A percentile compares a stretch with the other conserved stretches of the same genome.
Conservation (phyloP, 2,113 vertebrate genomes). For the Paracanthobrama guichenoti region DNA sequence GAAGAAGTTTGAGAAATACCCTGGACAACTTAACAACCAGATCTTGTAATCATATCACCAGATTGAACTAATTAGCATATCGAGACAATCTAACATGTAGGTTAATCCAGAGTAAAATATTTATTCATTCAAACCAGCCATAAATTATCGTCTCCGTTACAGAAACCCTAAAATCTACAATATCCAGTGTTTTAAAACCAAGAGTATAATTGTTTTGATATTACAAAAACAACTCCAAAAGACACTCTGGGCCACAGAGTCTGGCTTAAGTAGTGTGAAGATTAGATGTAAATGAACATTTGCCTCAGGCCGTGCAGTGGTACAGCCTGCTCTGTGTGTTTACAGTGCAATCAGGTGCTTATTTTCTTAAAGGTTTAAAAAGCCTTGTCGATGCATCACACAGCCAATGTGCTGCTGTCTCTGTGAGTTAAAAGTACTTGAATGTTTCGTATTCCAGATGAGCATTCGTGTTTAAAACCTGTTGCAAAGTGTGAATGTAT, state of each 20-base stretch:
- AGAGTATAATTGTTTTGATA: background rate
- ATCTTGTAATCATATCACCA: conserved; percentile 75
- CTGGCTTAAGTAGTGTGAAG: background rate
- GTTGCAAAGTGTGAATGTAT: conserved; percentile 25
- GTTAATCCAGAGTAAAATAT: background rate
- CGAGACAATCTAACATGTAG: background rate
- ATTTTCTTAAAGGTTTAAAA: background rate
- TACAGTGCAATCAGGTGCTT: conserved; percentile 37
- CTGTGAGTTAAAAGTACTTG: conserved; percentile 35
- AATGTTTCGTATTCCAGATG: conserved; percentile 31
- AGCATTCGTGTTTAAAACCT: conserved; percentile 16
- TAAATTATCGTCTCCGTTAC: background rate
- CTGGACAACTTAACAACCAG: conserved; percentile 94
- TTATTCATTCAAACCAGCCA: conserved; percentile 24
- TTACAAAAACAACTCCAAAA: background rate
- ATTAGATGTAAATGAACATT: conserved; percentile 25
- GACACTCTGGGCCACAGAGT: background rate
- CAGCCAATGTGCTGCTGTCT: conserved; percentile 29
- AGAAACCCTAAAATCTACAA: background rate
- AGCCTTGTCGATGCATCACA: background rate
- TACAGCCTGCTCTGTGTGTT: conserved; percentile 11
- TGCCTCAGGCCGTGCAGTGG: conserved; percentile 45
- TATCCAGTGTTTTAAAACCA: background rate
- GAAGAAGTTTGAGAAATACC: conserved; percentile 90
- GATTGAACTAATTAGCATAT: conserved; percentile 15